Base-by-base conservation (phyloP, 2,797 vertebrate genomes). In the Myotis planiceps region DNA sequence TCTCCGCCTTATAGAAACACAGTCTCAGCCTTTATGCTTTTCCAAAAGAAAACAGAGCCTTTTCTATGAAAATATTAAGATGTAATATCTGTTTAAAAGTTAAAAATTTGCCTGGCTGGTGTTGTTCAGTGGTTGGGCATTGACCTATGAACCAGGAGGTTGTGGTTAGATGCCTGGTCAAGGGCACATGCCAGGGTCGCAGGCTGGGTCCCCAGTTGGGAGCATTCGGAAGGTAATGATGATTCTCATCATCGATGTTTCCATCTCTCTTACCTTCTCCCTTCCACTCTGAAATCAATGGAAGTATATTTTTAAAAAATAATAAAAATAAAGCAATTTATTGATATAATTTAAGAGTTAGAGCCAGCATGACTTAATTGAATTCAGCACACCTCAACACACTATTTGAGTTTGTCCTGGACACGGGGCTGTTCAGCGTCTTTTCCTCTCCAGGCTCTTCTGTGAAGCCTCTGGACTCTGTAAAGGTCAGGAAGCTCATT, bases 341-440 rank as follows among this genome's bases (percentile, higher is more conserved):
- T 66, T 88, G n/a, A 90, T 68, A 32, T 81, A 71, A 29, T 39
- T 71, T 90, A 37, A 71, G 84, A 81, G 69, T 71, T 95, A 80
- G 47, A 94, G 27, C 7, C 3, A 90, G 5, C 5, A n/a, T 66
- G 65, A 60, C 42, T 65, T 86, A 4, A n/a, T 18, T 82, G 25
- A 53, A 71, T 37, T 32, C 51, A 69, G 37, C 16, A 63, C 25
- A 82, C 27, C 19, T 91, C 45, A 85, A 47, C 6, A 63, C 45
- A 69, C 29, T 16, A 4, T 23, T 16, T 2, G 53, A 55, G 15
- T 4, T 2, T 71, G 16, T 45, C n/a, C 9, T 29, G 12, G 2
- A 53, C 6, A 6, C 51, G 29, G 16, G 6, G 21, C n/a, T 16
- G 4, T 19, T 78, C 69, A 2, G 53, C 3, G 13, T 21, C 19